A percentile compares a stretch with the other conserved stretches of the same genome.
Evolutionary conservation across 2,888 invertebrate genomes (phyloP).

Genomic region (Cistogaster globosa): DNA sequence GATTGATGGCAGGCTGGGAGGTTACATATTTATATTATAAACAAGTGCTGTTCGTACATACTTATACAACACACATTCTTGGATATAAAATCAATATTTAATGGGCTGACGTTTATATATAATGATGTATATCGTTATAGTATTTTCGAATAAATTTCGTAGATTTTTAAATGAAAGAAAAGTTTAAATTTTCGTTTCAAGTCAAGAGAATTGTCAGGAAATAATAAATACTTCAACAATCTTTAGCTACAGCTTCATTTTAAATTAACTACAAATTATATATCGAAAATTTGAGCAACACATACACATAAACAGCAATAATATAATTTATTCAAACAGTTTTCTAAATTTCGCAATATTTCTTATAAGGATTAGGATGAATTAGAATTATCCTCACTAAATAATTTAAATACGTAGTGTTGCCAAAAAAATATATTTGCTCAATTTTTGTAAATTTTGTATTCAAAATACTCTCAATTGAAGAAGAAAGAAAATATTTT

Average conservation of each 20-base stretch:
- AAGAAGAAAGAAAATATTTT: too few relatives aligned
- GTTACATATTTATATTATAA: not conserved
- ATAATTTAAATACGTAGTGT: too few relatives aligned
- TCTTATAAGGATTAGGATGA: not conserved
- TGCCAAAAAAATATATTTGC: not conserved
- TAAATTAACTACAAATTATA: slow-evolving; percentile 14
- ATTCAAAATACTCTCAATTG: too few relatives aligned
- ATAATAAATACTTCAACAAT: slow-evolving; percentile 48
- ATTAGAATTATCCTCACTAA: not conserved
- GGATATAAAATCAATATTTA: not conserved
- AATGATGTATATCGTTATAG: slow-evolving; percentile 45
- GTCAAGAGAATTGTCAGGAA: not conserved
- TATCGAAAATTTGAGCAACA: too few relatives aligned
- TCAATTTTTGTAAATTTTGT: too few relatives aligned
- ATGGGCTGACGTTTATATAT: slow-evolving; percentile 35
- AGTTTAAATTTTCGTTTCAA: not conserved
- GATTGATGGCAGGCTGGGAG: not conserved
- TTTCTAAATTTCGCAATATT: not conserved
- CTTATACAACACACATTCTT: slow-evolving; percentile 1
- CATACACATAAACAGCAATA: too few relatives aligned
- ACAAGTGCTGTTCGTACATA: too few relatives aligned
- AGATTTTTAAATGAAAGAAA: not conserved
- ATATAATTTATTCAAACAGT: not conserved
- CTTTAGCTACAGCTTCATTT: slow-evolving; percentile 27
- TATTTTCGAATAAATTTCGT: not conserved